Evolutionary conservation across 2,888 invertebrate species (phyloP).

Genomic region (Toxonevra muliebris): DNA sequence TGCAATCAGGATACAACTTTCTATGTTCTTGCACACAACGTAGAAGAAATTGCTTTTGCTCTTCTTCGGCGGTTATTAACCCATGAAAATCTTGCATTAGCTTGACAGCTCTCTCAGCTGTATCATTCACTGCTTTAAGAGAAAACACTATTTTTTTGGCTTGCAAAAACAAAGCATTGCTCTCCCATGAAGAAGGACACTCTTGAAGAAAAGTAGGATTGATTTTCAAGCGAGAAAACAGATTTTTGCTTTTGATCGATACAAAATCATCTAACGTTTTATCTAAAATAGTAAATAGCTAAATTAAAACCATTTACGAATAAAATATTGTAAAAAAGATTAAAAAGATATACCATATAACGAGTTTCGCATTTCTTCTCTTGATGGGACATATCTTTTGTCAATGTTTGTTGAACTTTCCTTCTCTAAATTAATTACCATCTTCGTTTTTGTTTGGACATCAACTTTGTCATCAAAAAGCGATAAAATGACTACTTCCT

Average conservation of each 20-base stretch:
- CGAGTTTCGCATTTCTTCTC: neutral
- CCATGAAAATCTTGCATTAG: too few species aligned
- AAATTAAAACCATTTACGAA: conserved; percentile 2
- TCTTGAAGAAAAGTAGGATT: neutral
- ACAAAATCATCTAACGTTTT: too few species aligned
- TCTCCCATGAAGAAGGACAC: too few species aligned
- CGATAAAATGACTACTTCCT: conserved; percentile 2
- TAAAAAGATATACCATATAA: conserved; percentile 11
- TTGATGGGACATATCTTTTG: conserved; percentile 9
- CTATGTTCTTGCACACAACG: conserved; percentile 33
- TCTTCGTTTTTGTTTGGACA: neutral
- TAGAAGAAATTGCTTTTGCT: conserved; percentile 35
- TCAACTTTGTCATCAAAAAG: conserved; percentile 18
- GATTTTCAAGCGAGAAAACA: too few species aligned
- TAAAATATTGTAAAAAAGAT: neutral
- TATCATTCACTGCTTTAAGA: neutral
- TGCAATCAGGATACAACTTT: too few species aligned
- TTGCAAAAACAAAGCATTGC: too few species aligned
- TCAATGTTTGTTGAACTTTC: neutral
- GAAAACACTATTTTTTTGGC: conserved; percentile 11
- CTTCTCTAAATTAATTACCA: neutral
- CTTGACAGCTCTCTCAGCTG: too few species aligned
- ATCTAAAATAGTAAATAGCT: conserved; percentile 1
- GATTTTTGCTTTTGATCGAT: too few species aligned
- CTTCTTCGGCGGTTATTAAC: conserved; percentile 11